These are phyloP conservation scores for Chinchilla lanigera DNA, from an alignment of 2,113 vertebrate genomes.

Conservation along the genomic window DNA sequence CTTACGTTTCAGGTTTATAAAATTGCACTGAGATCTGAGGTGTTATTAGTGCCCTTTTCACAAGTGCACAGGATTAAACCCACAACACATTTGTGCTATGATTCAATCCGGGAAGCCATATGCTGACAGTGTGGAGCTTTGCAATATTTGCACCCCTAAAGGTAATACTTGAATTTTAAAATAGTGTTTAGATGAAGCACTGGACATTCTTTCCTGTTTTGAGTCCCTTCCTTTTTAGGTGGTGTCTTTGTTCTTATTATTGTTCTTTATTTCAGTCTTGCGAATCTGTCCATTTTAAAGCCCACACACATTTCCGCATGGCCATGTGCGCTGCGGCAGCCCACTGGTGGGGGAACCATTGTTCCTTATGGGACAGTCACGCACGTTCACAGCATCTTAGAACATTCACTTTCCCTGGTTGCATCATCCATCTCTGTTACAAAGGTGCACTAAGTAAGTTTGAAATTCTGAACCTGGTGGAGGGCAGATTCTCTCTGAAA, in stretches of 20 bases:
- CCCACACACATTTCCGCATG: not conserved
- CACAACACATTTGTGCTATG: not conserved
- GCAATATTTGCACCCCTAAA: not conserved
- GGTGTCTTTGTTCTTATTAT: conserved; percentile 20
- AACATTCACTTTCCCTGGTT: not conserved
- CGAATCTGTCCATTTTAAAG: conserved; percentile 28
- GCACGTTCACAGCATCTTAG: not conserved
- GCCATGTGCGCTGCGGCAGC: not conserved
- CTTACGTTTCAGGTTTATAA: conserved; percentile 2
- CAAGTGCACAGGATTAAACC: not conserved
- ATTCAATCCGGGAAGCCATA: not conserved
- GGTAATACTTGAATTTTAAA: conserved; percentile 51
- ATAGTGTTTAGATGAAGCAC: not conserved
- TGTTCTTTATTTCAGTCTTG: not conserved
- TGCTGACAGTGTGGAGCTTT: not conserved
- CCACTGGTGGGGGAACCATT: not conserved
- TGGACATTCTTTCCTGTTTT: not conserved
- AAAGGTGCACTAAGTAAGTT: not conserved
- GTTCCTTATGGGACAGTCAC: not conserved
- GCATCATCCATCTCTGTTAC: not conserved
- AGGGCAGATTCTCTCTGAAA: not conserved
- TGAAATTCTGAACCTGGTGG: not conserved
- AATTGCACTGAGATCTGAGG: not conserved
- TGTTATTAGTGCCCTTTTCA: not conserved
- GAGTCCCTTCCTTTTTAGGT: conserved; percentile 6